Percentiles rank a stretch among this genome's conserved stretches.
Evolutionary conservation across 1,140 invertebrate species (phyloP).

Genomic region (Idris sp.): DNA sequence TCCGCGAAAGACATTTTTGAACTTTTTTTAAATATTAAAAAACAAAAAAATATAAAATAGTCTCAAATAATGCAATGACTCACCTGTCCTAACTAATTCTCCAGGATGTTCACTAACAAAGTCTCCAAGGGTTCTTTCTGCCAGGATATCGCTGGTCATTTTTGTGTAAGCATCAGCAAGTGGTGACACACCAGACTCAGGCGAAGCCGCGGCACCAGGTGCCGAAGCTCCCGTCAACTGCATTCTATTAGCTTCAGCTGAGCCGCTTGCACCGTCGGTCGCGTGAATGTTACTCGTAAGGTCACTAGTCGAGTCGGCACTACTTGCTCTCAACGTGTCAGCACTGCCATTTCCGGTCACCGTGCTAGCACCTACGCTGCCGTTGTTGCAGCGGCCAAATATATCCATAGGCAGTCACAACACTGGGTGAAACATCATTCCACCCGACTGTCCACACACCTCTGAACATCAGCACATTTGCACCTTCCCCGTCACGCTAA

Average conservation of each 20-base stretch:
- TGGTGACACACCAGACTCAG: constrained; percentile 77
- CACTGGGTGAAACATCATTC: constrained; percentile 74
- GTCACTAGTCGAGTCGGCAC: constrained; percentile 61
- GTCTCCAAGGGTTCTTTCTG: constrained; percentile 91
- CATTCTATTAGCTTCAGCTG: constrained; percentile 70
- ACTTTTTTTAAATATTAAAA: no score
- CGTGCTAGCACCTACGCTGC: constrained; percentile 69
- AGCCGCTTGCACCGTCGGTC: constrained; percentile 62
- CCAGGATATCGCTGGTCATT: constrained; percentile 92
- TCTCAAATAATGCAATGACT: constrained; percentile 28
- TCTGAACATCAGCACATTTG: constrained; percentile 51
- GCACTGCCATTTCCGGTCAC: constrained; percentile 67
- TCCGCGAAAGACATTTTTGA: no score
- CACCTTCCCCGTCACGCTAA: constrained; percentile 18
- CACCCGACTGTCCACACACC: constrained; percentile 64
- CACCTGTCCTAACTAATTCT: constrained; percentile 93
- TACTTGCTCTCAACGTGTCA: constrained; percentile 59
- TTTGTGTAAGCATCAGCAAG: constrained; percentile 91
- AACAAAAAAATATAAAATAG: no score
- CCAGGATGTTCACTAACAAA: constrained; percentile 93
- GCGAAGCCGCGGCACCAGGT: constrained; percentile 76
- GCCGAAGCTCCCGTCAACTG: constrained; percentile 77
- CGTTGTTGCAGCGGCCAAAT: constrained; percentile 77
- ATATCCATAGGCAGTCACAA: constrained; percentile 78
- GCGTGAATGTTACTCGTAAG: constrained; percentile 59